Base-by-base conservation (phyloP, 2,113 vertebrate species). In the Clarias gariepinus region DNA sequence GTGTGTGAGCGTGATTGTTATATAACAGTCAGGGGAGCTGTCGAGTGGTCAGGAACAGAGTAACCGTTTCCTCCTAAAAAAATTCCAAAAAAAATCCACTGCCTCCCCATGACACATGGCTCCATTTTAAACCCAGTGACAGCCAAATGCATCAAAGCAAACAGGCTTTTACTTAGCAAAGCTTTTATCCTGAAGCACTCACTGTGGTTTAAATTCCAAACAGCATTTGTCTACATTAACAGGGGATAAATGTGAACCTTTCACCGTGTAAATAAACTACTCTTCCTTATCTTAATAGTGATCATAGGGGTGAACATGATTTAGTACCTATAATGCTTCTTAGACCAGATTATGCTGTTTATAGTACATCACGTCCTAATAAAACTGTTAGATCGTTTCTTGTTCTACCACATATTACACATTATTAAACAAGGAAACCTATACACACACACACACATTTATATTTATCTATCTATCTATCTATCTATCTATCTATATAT, bases 11-110 rank as follows among this genome's bases (percentile, higher is more conserved):
- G 47, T 16, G 61, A 13, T 30, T 53, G 58, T 89, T 86, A 84
- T 78, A 74, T 89, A 92, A 87, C 81, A 63, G 79, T 79, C 86
- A 90, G 83, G 47, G 85, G 79, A 84, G 80, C 36, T 69, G 82
- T 77, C 21, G 19, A 77, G 68, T 33, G 83, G 80, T 52, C 88
- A 83, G 33, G 66, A 81, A 86, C 57, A 61, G 82, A 77, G 86
- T 53, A 77, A 81, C 55, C 58, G 71, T 82, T 82, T 82, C 81
- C 86, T 71, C 61, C 74, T 77, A 64, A 63, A 55, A 82, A 57
- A 36, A 36, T 2, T 36, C 47, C 81, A 66, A 71, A 76, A 71
- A 64, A 13, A 63, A 68, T 82, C 55, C 68, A 9, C 61, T 7
- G 5, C 73, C 57, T 60, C 52, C 13, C 83, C 53, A 84, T 19